Evolutionary conservation across 2,113 vertebrate genomes (phyloP).

Genomic region (Pelodiscus sinensis): DNA sequence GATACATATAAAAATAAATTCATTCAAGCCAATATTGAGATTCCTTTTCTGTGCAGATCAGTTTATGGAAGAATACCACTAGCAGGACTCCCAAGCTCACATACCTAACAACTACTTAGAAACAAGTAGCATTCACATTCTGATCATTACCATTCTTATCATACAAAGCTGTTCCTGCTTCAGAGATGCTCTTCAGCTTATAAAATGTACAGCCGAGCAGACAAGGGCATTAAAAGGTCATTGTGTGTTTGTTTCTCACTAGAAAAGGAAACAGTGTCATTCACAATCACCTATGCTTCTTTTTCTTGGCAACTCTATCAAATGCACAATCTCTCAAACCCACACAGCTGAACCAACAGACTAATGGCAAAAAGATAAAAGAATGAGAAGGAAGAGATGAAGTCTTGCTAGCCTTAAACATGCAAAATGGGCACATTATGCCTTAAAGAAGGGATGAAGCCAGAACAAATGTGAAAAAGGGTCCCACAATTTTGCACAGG

Average conservation of each 20-base stretch:
- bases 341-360: conserved; percentile 63
- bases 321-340: conserved; percentile 29
- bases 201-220: conserved; percentile 22
- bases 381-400: not conserved
- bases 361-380: conserved; percentile 2
- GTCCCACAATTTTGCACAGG: not conserved
- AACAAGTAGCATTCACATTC: conserved; percentile 42
- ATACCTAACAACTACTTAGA: not conserved
- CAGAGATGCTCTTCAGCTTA: not conserved
- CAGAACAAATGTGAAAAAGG: not conserved
- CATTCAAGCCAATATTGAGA: not conserved
- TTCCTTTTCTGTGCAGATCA: not conserved
- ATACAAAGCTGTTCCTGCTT: not conserved
- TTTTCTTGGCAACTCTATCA: conserved; percentile 60
- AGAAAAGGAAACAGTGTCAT: conserved; percentile 55
- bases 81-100: not conserved
- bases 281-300: conserved; percentile 18
- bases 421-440: not conserved
- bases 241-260: conserved; percentile 42
- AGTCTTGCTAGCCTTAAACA: not conserved
- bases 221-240: conserved; percentile 64
- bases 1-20: rapidly evolving
- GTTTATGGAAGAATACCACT: not conserved
- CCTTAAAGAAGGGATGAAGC: conserved; percentile 27
- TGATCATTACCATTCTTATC: conserved; percentile 16